Percentiles rank a stretch among this genome's conserved stretches.
These are phyloP conservation scores for Pseudomyrmex flavicornis DNA, from an alignment of 1,140 invertebrate species.

Conservation along the genomic window DNA sequence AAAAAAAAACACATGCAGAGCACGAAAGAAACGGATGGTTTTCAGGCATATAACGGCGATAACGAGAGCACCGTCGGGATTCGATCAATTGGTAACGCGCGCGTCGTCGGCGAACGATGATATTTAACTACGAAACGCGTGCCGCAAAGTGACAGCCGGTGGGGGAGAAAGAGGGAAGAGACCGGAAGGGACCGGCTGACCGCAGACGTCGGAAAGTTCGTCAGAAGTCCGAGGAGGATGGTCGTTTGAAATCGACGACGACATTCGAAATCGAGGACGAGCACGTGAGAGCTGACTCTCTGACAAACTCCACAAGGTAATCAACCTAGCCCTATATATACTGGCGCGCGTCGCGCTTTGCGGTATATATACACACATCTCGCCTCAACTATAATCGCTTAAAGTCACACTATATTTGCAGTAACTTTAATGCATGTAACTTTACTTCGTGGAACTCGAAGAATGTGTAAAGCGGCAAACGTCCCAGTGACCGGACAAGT, in stretches of 20 bases:
- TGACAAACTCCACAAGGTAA: conserved; percentile 50
- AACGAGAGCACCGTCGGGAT: conserved; percentile 48
- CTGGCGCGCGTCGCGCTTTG: background rate
- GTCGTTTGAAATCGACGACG: conserved; percentile 37
- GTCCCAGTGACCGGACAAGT: too few species aligned
- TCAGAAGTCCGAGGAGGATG: conserved; percentile 29
- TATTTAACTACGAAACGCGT: conserved; percentile 55
- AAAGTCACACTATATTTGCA: background rate
- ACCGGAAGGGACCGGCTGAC: conserved; percentile 32
- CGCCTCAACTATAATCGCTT: background rate
- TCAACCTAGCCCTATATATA: conserved; percentile 2
- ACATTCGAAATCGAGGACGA: conserved; percentile 31
- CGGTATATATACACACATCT: background rate
- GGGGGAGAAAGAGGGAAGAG: conserved; percentile 26
- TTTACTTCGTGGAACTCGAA: too few species aligned
- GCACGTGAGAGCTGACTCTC: conserved; percentile 56
- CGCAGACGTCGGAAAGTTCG: conserved; percentile 14
- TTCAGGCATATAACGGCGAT: conserved; percentile 51
- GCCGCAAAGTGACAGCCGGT: conserved; percentile 49
- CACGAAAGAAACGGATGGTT: conserved; percentile 48
- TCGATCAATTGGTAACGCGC: conserved; percentile 47
- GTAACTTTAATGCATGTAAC: too few species aligned
- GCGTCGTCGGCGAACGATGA: conserved; percentile 55
- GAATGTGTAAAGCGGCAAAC: too few species aligned
- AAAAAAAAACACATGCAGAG: background rate